These are phyloP conservation scores for Echinometra lucunter DNA, from an alignment of 53 echinoderm and acorn worm species.

Conservation along the genomic window DNA sequence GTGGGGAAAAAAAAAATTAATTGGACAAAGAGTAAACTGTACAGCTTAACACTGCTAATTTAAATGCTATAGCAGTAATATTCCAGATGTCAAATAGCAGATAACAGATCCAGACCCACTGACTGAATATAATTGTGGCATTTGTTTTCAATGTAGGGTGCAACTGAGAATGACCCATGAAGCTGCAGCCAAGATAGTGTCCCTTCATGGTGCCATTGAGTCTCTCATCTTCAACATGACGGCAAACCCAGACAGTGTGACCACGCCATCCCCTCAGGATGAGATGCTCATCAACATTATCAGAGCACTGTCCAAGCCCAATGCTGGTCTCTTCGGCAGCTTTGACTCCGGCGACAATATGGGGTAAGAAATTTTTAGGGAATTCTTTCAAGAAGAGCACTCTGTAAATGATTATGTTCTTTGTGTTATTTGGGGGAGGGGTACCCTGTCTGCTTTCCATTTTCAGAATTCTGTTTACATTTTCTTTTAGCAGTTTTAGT, in stretches of 20 bases:
- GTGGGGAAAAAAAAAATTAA: no score
- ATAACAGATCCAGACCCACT: slow-evolving; percentile 68
- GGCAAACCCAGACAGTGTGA: slow-evolving; percentile 81
- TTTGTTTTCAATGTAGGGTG: slow-evolving; percentile 72
- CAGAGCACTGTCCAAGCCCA: slow-evolving; percentile 78
- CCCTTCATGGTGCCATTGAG: slow-evolving; percentile 86
- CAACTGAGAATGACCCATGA: slow-evolving; percentile 86
- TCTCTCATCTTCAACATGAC: slow-evolving; percentile 93
- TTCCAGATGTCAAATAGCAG: no score
- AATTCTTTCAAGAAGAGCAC: background rate
- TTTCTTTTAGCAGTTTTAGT: background rate
- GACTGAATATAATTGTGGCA: background rate
- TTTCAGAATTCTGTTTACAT: background rate
- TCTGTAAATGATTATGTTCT: background rate
- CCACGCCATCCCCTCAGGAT: slow-evolving; percentile 76
- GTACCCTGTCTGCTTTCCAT: no score
- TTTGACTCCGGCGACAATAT: slow-evolving; percentile 53
- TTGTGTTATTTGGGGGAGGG: no score
- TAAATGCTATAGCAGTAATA: no score
- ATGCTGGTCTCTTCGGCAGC: slow-evolving; percentile 78
- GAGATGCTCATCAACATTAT: slow-evolving; percentile 82
- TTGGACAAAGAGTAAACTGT: no score
- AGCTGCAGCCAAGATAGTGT: slow-evolving; percentile 90
- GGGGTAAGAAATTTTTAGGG: background rate
- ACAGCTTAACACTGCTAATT: no score